A percentile compares a stretch with the other conserved stretches of the same genome.
phyloP scores from a whole-genome alignment of 2,797 vertebrate genomes.

The Tiaroga cobitis region DNA sequence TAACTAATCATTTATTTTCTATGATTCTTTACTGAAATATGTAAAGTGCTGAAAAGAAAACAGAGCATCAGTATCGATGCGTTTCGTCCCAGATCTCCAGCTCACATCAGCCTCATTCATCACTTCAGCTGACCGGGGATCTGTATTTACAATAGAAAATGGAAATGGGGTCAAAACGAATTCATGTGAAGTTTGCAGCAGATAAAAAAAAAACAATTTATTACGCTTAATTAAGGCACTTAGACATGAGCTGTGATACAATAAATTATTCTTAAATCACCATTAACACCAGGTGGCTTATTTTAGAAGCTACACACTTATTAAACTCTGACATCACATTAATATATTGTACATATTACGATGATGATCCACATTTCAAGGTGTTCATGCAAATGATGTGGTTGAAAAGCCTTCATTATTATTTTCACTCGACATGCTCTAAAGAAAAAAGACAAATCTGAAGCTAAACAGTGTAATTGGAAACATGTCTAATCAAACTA shows the following conservation, averaged over 20 bases:
- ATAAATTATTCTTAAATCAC: not conserved
- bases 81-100: conserved; percentile 31
- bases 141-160: not conserved
- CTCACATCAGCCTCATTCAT: conserved; percentile 5
- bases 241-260: not conserved
- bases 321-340: conserved; percentile 11
- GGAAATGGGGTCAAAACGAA: conserved; percentile 37
- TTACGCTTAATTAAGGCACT: conserved; percentile 3
- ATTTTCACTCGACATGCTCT: not conserved
- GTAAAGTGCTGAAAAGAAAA: not conserved
- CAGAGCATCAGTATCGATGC: conserved; percentile 19
- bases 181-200: conserved; percentile 2
- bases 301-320: not conserved
- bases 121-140: conserved; percentile 19
- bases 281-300: not conserved
- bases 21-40: no score
- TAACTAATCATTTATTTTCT: not conserved
- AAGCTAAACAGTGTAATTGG: not conserved
- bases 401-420: no score
- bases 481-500: not conserved
- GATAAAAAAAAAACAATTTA: conserved; percentile 20
- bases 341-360: not conserved
- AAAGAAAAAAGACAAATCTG: not conserved
- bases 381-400: not conserved
- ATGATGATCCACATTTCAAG: not conserved